Evolutionary conservation across 53 echinoderm and acorn worm genomes (phyloP), one percentile per base, ranked within the genome.

Genomic region (Mesocentrotus franciscanus): DNA sequence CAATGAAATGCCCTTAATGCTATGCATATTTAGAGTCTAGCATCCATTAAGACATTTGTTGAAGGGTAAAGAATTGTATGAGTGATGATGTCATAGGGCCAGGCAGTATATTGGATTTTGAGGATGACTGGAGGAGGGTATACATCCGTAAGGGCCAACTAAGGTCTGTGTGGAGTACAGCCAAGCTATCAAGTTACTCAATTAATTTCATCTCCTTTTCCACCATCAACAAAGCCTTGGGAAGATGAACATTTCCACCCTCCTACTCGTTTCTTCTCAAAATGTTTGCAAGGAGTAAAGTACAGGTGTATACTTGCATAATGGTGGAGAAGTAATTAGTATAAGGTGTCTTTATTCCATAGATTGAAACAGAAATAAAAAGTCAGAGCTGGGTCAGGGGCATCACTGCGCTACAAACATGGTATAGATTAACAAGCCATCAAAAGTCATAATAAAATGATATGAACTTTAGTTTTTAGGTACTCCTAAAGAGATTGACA

Each of bases 1-100:
- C 87, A 87, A 87, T 87, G 87, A 87, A 87, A 56, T 58, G 58
- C 87, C 87, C 87, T 12, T 27, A 26, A n/a, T 87, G 58, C 87
- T 58, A 57, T 58, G 87, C 87, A 87, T 87, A 87, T 87, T 58
- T 87, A 87, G 58, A 87, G 87, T 24, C 58, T 58, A 29, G 87
- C 87, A 87, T 87, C 87, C 87, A 87, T 87, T 87, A 87, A 87
- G 87, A 87, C 87, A 87, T 87, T 87, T 58, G 58, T 87, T n/a
- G 58, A 87, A 26, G 87, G 27, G 87, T 87, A 57, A 58, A 27
- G n/a, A 87, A 81, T 39, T 36, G 35, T 81, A 34, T 11, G 87
- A 87, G 14, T 85, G 85, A 85, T 87, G 87, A 87, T 87, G 87
- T 87, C 87, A 87, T 58, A n/a, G 87, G 87, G 34, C 87, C 58